Evolutionary conservation across 2,797 vertebrate species (phyloP), one percentile per base, ranked within the genome.

Genomic region (Botia kubotai): DNA sequence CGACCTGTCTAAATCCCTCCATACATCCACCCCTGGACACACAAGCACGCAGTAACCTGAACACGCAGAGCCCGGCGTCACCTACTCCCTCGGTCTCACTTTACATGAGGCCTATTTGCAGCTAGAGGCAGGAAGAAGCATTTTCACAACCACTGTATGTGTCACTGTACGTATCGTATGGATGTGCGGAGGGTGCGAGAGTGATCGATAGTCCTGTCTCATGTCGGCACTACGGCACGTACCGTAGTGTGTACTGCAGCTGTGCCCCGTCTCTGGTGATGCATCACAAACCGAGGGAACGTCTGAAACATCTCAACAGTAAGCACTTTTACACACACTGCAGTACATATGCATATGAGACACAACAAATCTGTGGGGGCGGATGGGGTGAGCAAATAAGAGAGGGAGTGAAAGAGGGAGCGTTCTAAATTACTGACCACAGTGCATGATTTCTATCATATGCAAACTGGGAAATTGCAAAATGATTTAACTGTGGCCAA

Each of bases 21-120:
- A 89, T 87, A 79, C 52, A 82, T 82, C 73, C 74, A 83, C 66
- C 76, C 57, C 65, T 72, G 72, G 75, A 83, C 82, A 83, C 75
- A 77, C 84, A 82, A 75, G 60, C 72, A 82, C 63, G 57, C 19
- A 39, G 81, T 82, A 82, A 82, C 75, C 53, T 68, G 81, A 79
- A 79, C 62, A 7, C 21, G 19, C 73, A 69, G 55, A 55, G 67
- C 6, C 76, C 71, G 68, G 71, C 33, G 52, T 60, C 65, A 79
- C 72, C 68, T 52, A 69, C 36, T 81, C 71, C 75, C 58, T 82
- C 67, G n/a, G 70, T 65, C 71, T 84, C 75, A 46, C 75, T 81
- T 84, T 75, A 79, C 75, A 79, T 6, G 55, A 75, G 52, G 57
- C 68, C 79, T 84, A 77, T 84, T 84, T 73, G 52, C 65, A 70